Base-by-base conservation (phyloP, 2,888 invertebrate species). In the Plebejus anna region DNA sequence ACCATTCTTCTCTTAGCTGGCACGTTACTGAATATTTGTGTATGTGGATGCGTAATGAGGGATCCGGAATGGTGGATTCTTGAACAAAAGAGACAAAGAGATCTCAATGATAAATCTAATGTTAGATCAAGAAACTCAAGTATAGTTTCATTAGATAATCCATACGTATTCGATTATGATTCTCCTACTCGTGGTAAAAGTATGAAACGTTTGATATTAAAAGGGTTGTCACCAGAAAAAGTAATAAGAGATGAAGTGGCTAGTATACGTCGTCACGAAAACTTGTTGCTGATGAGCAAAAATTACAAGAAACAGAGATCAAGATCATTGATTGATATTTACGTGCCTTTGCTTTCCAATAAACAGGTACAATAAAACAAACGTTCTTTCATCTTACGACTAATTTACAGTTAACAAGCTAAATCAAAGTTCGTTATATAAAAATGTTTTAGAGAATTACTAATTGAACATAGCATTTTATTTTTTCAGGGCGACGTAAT, bases 21-120 rank as follows among this genome's bases (percentile, higher is more conserved):
- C 59, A 96, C 97, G 2, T 96, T 98, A 83, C 92, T 98, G 66
- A 97, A 98, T 86, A 95, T 98, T 84, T 97, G 97, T 83, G 97
- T 97, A 0, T 98, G 97, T 86, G 98, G 98, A 0, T 95, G 96
- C 38, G 94, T 98, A 0, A 98, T 98, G 97, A 94, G 97, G 75
- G 98, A 98, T 86, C 97, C 98, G 0, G 97, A 97, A 81, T 98
- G 98, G 98, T 95, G 96, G 94, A 94, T 90, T 9, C 81, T 92
- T 75, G 96, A 96, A 82, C 96, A 96, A 82, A 94, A 95, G 82
- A 95, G 93, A 84, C 94, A 91, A 78, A 84, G 82, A 76, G 82
- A 78, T 61, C 78, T 79, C 75, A 79, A 79, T 75, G 82, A 81
- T 47, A 81, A 88, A 78, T 55, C 55, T n/a, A 87, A 88, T 73